Evolutionary conservation across 2,113 vertebrate genomes (phyloP).

Genomic region (Phyllopteryx taeniolatus): DNA sequence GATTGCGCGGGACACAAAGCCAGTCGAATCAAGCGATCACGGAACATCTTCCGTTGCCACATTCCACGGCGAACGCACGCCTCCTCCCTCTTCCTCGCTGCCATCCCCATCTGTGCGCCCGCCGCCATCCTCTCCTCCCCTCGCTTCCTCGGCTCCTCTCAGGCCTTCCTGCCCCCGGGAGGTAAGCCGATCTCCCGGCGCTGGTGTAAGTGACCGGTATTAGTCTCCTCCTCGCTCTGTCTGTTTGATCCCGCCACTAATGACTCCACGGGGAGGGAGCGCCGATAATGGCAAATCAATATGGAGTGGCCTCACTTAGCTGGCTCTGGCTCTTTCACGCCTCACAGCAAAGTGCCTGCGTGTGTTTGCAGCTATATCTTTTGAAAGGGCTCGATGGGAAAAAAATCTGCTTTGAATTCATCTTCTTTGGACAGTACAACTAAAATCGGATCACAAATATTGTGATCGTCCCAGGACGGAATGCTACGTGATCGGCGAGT

Average conservation of each 20-base stretch:
- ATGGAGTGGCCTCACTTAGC: constrained; percentile 73
- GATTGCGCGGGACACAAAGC: constrained; percentile 6
- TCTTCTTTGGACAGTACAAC: too few species aligned
- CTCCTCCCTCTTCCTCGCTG: constrained; percentile 50
- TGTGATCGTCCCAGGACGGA: too few species aligned
- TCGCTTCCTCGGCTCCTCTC: constrained; percentile 55
- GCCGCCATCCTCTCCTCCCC: constrained; percentile 51
- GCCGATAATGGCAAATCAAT: constrained; percentile 78
- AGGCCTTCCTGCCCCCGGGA: constrained; percentile 67
- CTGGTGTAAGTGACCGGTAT: constrained; percentile 74
- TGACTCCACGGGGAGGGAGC: constrained; percentile 71
- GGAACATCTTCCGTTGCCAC: constrained; percentile 48
- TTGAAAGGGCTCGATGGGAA: background rate
- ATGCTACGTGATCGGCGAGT: too few species aligned
- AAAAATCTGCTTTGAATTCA: too few species aligned
- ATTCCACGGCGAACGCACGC: constrained; percentile 52
- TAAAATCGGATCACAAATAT: background rate
- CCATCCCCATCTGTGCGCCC: constrained; percentile 66
- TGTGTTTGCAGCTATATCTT: constrained; percentile 25
- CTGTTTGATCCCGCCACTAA: constrained; percentile 70
- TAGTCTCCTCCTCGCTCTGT: constrained; percentile 71
- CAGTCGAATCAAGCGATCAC: constrained; percentile 62
- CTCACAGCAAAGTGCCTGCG: constrained; percentile 67
- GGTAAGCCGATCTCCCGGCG: constrained; percentile 67
- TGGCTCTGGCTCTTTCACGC: constrained; percentile 71